phyloP scores from a whole-genome alignment of 2,797 vertebrate genomes.

The Intellagama lesueurii region DNA sequence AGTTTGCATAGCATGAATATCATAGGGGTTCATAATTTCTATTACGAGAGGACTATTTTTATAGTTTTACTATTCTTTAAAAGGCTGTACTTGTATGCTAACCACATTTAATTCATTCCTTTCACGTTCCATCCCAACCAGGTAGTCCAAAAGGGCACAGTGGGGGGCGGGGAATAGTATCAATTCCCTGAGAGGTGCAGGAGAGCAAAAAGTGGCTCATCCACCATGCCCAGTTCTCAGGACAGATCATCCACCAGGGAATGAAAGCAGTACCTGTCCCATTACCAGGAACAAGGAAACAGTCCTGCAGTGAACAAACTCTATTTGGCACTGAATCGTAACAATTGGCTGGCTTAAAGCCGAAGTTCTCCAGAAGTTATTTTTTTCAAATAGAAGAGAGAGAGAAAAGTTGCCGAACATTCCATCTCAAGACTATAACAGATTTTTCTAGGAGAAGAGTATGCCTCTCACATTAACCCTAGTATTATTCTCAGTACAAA shows the following conservation, averaged over 20 bases:
- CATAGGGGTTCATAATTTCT: background rate
- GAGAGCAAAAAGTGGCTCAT: background rate
- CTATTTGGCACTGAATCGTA: no score
- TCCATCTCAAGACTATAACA: no score
- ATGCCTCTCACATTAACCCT: no score
- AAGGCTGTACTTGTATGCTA: background rate
- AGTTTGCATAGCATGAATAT: background rate
- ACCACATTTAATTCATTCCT: background rate
- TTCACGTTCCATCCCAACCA: background rate
- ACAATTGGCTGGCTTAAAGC: no score
- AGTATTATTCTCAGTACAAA: no score
- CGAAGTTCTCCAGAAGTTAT: no score
- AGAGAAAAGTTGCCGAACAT: no score
- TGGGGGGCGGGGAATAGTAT: no score
- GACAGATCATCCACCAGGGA: background rate
- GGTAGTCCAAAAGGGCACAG: background rate
- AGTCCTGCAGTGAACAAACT: no score
- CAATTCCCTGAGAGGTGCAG: background rate
- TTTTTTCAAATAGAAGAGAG: no score
- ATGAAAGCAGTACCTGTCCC: background rate
- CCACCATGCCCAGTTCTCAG: background rate
- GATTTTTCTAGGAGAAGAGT: no score
- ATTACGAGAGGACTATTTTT: background rate
- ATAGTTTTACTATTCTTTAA: no score
- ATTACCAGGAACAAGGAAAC: background rate